A percentile compares a stretch with the other conserved stretches of the same genome.
Conservation (phyloP, 2,888 invertebrate genomes). For the Stramonita haemastoma region DNA sequence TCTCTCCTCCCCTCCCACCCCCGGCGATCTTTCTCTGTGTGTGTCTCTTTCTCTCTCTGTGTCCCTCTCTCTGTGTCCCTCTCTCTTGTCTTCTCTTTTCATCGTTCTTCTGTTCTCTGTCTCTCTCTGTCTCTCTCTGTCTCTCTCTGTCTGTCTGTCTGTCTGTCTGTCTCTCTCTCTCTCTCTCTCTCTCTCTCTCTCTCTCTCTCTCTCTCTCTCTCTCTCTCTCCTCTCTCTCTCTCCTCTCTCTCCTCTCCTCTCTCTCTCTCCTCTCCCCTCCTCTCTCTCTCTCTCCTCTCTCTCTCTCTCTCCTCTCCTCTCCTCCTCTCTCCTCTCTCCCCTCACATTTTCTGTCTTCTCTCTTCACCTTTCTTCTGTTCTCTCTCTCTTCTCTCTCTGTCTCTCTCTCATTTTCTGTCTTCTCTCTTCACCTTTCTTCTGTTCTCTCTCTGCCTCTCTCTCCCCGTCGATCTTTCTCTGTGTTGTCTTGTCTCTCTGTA, state of each 20-base stretch:
- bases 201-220: background rate
- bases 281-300: background rate
- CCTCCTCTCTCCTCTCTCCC: background rate
- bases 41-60: background rate
- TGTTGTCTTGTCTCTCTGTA: background rate
- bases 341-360: background rate
- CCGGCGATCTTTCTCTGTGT: background rate
- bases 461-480: background rate
- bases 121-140: background rate
- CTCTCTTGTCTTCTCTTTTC: conserved; percentile 4
- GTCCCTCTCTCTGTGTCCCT: background rate
- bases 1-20: too few species aligned
- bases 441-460: background rate
- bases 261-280: background rate
- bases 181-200: background rate
- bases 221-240: background rate
- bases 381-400: background rate
- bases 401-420: background rate
- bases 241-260: background rate
- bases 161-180: background rate
- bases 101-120: background rate
- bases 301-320: background rate
- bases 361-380: background rate
- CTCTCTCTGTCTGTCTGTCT: background rate
- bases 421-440: background rate